These are phyloP conservation scores for Drosophila neocordata DNA, from an alignment of 1,140 invertebrate genomes.

Conservation along the genomic window DNA sequence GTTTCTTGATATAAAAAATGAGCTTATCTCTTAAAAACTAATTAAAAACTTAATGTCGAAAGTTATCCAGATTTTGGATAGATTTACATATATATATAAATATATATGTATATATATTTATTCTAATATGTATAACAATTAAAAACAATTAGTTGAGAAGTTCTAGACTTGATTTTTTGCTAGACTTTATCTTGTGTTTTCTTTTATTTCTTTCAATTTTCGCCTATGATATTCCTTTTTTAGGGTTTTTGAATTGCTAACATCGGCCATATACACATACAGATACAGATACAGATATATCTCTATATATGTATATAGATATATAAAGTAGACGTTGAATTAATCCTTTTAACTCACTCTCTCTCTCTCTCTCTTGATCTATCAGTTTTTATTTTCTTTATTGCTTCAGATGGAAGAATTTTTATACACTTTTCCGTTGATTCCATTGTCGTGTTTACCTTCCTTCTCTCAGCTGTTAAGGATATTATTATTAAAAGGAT, in stretches of 20 bases:
- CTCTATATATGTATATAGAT: not conserved
- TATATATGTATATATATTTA: not conserved
- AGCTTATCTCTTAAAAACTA: constrained; percentile 57
- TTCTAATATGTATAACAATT: constrained; percentile 35
- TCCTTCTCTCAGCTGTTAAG: not conserved
- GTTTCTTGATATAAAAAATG: constrained; percentile 56
- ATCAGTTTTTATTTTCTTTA: not conserved
- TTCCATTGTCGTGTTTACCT: not conserved
- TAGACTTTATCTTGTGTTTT: constrained; percentile 6
- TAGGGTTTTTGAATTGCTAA: not conserved
- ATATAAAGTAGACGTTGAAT: constrained; percentile 1
- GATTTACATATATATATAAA: not conserved
- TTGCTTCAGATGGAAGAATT: constrained; percentile 1
- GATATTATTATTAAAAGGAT: not conserved
- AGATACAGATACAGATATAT: not conserved
- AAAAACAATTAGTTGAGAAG: constrained; percentile 51
- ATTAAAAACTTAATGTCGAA: constrained; percentile 70
- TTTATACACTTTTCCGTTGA: not conserved
- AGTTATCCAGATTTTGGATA: constrained; percentile 15
- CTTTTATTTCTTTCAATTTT: not conserved
- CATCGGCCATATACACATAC: not conserved
- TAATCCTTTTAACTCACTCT: not conserved
- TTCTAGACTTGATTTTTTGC: constrained; percentile 32
- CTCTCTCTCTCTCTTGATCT: not conserved
- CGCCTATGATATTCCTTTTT: not conserved